Conservation (phyloP, 2,888 invertebrate species). For the Nomada flava region DNA sequence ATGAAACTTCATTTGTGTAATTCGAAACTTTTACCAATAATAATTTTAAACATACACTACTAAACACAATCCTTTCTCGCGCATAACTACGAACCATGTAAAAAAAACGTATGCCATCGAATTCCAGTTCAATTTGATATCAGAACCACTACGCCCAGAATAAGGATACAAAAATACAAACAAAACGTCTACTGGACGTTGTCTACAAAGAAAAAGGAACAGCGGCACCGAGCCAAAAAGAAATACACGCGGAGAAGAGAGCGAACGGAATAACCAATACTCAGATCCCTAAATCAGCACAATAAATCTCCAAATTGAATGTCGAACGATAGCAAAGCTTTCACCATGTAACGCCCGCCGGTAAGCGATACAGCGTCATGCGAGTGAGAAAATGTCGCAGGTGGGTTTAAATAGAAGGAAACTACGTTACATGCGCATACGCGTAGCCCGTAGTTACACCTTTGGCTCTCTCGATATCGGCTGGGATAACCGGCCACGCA, state of each 20-base stretch:
- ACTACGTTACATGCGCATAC: conserved; percentile 20
- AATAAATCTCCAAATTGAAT: conserved; percentile 44
- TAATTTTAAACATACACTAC: too few relatives aligned
- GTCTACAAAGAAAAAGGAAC: neutral
- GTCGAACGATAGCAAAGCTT: conserved; percentile 28
- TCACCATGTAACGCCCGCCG: neutral
- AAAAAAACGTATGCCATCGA: too few relatives aligned
- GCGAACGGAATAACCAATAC: conserved; percentile 19
- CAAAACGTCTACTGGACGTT: neutral
- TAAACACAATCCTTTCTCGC: too few relatives aligned
- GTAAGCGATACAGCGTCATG: neutral
- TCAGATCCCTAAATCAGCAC: conserved; percentile 36
- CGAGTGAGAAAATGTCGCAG: too few relatives aligned
- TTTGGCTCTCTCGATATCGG: conserved; percentile 41
- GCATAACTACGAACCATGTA: too few relatives aligned
- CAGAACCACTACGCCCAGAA: too few relatives aligned
- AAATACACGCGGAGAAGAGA: conserved; percentile 7
- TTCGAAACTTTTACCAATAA: too few relatives aligned
- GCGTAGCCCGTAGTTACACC: conserved; percentile 38
- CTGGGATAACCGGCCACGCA: conserved; percentile 34
- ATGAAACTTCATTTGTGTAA: too few relatives aligned
- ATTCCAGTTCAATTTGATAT: too few relatives aligned
- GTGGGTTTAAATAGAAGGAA: conserved; percentile 32
- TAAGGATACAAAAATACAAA: too few relatives aligned
- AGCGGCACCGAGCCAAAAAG: neutral